Conservation (phyloP, 37 sponge, comb jelly and placozoan species). For the Eunapius fragilis region DNA sequence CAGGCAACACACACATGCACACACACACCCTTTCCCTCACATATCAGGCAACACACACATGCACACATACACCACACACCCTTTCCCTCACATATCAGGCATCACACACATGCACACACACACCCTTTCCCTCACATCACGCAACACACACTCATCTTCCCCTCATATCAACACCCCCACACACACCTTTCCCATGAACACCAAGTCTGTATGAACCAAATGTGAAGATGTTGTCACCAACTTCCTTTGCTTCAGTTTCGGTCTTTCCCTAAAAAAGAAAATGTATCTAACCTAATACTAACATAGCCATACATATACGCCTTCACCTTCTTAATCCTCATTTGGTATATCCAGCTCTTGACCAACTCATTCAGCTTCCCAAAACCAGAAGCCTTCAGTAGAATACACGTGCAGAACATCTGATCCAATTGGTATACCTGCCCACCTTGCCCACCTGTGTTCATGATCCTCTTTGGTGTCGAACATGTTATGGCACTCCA, state of each 20-base stretch:
- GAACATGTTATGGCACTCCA: slow-evolving; percentile 76
- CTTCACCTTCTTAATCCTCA: slow-evolving; percentile 82
- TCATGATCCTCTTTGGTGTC: slow-evolving; percentile 84
- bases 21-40: no score
- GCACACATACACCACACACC: no score
- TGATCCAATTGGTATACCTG: background rate
- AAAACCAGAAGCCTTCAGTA: slow-evolving; percentile 64
- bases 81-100: no score
- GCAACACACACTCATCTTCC: no score
- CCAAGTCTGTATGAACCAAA: slow-evolving; percentile 99
- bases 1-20: no score
- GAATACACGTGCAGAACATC: background rate
- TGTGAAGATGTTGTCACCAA: slow-evolving; percentile 97
- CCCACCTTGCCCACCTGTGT: slow-evolving; percentile 56
- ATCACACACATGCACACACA: no score
- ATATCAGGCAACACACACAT: no score
- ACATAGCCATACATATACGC: background rate
- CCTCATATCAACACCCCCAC: no score
- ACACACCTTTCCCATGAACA: slow-evolving; percentile 94
- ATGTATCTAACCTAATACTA: background rate
- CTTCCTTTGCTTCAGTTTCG: slow-evolving; percentile 75
- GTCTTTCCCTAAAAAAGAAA: slow-evolving; percentile 72
- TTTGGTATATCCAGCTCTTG: slow-evolving; percentile 82
- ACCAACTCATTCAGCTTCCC: slow-evolving; percentile 79
- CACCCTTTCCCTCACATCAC: no score